phyloP scores from a whole-genome alignment of 2,113 vertebrate species.

The Coregonus clupeaformis region DNA sequence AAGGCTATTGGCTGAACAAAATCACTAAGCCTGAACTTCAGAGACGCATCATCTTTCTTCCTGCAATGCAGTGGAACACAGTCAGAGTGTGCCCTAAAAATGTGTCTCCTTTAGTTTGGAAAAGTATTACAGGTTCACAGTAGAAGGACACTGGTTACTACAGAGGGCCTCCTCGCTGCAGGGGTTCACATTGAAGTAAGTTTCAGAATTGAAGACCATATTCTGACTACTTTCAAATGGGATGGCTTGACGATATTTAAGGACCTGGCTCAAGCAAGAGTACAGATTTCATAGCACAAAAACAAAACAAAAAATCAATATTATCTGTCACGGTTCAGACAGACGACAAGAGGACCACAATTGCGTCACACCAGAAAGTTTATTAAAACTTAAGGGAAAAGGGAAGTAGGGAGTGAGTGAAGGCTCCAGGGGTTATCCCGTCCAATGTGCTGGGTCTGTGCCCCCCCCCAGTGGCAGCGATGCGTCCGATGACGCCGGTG shows the following conservation, averaged over 20 bases:
- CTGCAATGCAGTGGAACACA: conserved; percentile 17
- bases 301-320: no score
- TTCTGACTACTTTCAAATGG: conserved; percentile 7
- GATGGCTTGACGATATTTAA: not conserved
- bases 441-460: no score
- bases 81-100: not conserved
- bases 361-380: no score
- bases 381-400: no score
- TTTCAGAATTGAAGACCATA: conserved; percentile 8
- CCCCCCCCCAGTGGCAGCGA: no score
- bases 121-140: conserved; percentile 16
- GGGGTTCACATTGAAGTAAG: conserved; percentile 16
- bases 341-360: no score
- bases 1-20: conserved; percentile 43
- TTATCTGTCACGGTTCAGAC: no score
- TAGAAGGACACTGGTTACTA: conserved; percentile 27
- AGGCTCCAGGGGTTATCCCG: no score
- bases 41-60: conserved; percentile 43
- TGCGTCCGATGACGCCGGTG: no score
- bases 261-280: not conserved
- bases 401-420: no score
- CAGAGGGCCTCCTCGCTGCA: conserved; percentile 19
- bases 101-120: conserved; percentile 9
- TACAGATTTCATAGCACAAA: not conserved
- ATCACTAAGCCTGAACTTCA: conserved; percentile 55